phyloP scores from a whole-genome alignment of 2,888 invertebrate species.

The Drosophila emarginata region DNA sequence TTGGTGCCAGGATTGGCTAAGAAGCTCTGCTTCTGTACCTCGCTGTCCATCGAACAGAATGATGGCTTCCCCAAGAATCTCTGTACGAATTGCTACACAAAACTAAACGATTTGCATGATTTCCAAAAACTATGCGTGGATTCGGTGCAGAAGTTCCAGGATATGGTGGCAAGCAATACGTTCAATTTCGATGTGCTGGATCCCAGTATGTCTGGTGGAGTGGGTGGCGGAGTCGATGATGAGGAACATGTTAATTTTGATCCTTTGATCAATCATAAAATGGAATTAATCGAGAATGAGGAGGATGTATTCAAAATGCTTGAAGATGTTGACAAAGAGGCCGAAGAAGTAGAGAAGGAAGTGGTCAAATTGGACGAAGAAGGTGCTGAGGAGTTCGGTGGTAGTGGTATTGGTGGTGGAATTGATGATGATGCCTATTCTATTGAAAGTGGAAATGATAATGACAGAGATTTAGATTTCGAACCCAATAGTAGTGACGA shows the following conservation, averaged over 20 bases:
- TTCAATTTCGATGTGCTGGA: slow-evolving; percentile 76
- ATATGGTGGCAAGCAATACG: slow-evolving; percentile 65
- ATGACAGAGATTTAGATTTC: slow-evolving; percentile 71
- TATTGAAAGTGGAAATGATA: slow-evolving; percentile 71
- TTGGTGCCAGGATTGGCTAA: slow-evolving; percentile 75
- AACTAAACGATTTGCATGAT: slow-evolving; percentile 78
- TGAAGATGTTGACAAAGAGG: slow-evolving; percentile 74
- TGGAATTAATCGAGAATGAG: slow-evolving; percentile 76
- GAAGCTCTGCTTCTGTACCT: slow-evolving; percentile 78
- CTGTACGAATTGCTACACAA: slow-evolving; percentile 74
- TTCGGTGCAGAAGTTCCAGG: slow-evolving; percentile 78
- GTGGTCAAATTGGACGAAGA: slow-evolving; percentile 76
- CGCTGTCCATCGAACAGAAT: slow-evolving; percentile 76
- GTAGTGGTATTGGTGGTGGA: neutral
- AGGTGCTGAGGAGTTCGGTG: slow-evolving; percentile 62
- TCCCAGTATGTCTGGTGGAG: slow-evolving; percentile 40
- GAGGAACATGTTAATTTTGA: slow-evolving; percentile 73
- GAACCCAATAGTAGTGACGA: slow-evolving; percentile 73
- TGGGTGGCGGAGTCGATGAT: slow-evolving; percentile 57
- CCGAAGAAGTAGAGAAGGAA: slow-evolving; percentile 47
- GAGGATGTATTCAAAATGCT: slow-evolving; percentile 79
- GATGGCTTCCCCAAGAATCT: slow-evolving; percentile 80
- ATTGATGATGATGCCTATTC: slow-evolving; percentile 36
- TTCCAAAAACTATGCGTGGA: slow-evolving; percentile 78
- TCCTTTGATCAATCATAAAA: slow-evolving; percentile 74